Evolutionary conservation across 2,797 vertebrate genomes (phyloP).

Genomic region (Fratercula arctica): DNA sequence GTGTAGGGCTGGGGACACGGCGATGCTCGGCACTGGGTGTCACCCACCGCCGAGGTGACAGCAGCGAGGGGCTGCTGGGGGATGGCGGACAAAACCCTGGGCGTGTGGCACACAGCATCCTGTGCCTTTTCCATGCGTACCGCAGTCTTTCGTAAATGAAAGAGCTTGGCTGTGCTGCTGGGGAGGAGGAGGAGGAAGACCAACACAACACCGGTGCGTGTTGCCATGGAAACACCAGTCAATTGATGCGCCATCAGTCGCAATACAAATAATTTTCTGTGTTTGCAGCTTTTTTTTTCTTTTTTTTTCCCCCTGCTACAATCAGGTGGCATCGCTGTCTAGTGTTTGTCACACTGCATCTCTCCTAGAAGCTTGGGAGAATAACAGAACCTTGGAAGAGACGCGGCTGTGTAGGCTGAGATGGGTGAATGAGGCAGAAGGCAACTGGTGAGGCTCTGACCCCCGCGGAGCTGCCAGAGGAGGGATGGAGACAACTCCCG

Average conservation of each 20-base stretch:
- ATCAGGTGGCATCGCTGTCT: background rate
- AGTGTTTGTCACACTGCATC: slow-evolving; percentile 30
- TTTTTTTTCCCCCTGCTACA: background rate
- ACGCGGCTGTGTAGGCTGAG: slow-evolving; percentile 29
- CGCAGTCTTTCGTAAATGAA: background rate
- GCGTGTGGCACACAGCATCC: background rate
- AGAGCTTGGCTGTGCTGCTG: slow-evolving; percentile 6
- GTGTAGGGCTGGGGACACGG: background rate
- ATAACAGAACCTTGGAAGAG: slow-evolving; percentile 6
- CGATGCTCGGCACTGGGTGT: background rate
- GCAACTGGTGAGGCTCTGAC: background rate
- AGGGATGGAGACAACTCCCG: background rate
- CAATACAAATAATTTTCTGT: slow-evolving; percentile 43
- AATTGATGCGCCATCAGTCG: slow-evolving; percentile 52
- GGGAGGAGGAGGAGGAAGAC: slow-evolving; percentile 18
- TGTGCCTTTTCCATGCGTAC: background rate
- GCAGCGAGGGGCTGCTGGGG: background rate
- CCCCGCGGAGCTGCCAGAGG: background rate
- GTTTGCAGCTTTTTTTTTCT: background rate
- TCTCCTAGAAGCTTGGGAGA: background rate
- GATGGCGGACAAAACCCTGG: background rate
- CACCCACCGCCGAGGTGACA: background rate
- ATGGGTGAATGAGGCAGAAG: background rate
- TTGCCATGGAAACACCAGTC: slow-evolving; percentile 51
- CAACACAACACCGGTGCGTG: background rate